Base-by-base conservation (phyloP, 2,113 vertebrate genomes). In the Scytalopus superciliaris region DNA sequence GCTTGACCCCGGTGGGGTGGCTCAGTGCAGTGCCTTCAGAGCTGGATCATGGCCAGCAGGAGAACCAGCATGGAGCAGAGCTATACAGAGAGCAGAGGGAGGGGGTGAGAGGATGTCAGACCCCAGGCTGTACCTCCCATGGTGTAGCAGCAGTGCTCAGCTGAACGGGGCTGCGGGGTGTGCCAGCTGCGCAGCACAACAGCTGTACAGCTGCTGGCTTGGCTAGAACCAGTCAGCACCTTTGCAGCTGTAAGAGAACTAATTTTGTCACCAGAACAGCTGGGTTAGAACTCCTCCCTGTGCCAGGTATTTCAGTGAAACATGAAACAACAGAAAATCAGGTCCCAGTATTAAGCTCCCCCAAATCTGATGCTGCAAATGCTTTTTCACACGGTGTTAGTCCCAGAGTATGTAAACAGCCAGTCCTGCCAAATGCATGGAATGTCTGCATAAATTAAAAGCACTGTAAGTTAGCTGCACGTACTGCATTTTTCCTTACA, bases 91-190 rank as follows among this genome's bases (percentile, higher is more conserved):
- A 49, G 78, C 59, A 49, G 81, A 81, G 57, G 10, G 39, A 60
- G 25, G 23, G 35, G 19, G 8, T 8, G 25, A 62, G n/a, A 23
- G 40, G 7, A 18, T 7, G n/a, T 66, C 42, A 81, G 45, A 23
- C 10, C 39, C 4, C 1, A 2, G 64, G 30, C n/a, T 42, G 52
- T 33, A 44, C 60, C 19, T 68, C 70, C 47, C 49, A 19, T 12
- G 25, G 39, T 0, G 3, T 55, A 30, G 55, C 47, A 33, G n/a
- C 50, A 10, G 19, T 4, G 5, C n/a, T 37, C 17, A 2, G 14
- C 10, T n/a, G 72, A 62, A 50, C 18, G 52, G 16, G 30, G 49
- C 69, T 78, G 53, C 8, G 16, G 53, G 18, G 1, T 8, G 9
- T 14, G 50, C 49, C 28, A 25, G 2, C 0, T n/a, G 6, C 24